Conservation (phyloP, 1,140 invertebrate species). For the Drosophila repletoides region DNA sequence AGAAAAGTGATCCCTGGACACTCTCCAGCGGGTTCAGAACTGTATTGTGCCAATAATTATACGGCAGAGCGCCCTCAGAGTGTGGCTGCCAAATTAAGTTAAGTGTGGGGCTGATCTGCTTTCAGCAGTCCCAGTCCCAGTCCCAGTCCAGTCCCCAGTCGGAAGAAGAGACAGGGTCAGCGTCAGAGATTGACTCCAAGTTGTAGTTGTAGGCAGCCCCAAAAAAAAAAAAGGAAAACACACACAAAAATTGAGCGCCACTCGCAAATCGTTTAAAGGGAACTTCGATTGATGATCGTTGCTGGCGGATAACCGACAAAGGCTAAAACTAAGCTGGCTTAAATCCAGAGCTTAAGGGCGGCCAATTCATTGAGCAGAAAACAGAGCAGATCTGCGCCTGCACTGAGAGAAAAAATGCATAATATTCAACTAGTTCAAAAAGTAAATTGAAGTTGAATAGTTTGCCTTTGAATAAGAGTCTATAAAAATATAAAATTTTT, state of each 20-base stretch:
- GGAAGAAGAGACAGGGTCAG: too few relatives aligned
- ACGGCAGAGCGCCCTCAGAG: conserved; percentile 53
- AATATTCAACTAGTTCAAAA: too few relatives aligned
- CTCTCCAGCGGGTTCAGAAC: background rate
- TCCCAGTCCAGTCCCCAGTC: too few relatives aligned
- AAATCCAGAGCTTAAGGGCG: background rate
- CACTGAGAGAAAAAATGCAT: too few relatives aligned
- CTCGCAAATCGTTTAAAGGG: conserved; percentile 72
- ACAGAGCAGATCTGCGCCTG: too few relatives aligned
- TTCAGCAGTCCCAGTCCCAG: conserved; percentile 59
- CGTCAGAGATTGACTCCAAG: too few relatives aligned
- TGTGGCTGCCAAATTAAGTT: conserved; percentile 81
- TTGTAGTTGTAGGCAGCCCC: conserved; percentile 1
- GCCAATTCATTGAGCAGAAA: conserved; percentile 55
- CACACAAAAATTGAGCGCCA: conserved; percentile 38
- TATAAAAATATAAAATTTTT: too few relatives aligned
- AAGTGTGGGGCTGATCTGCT: conserved; percentile 77
- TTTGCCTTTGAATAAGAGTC: too few relatives aligned
- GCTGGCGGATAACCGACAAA: conserved; percentile 60
- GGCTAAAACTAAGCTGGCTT: conserved; percentile 37
- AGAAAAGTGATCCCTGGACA: conserved; percentile 47
- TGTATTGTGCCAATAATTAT: conserved; percentile 75
- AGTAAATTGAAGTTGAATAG: too few relatives aligned
- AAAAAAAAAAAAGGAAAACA: conserved; percentile 12
- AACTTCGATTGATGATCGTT: conserved; percentile 72